Base-by-base conservation (phyloP, 1,140 invertebrate genomes). In the Drosophila eugracilis region DNA sequence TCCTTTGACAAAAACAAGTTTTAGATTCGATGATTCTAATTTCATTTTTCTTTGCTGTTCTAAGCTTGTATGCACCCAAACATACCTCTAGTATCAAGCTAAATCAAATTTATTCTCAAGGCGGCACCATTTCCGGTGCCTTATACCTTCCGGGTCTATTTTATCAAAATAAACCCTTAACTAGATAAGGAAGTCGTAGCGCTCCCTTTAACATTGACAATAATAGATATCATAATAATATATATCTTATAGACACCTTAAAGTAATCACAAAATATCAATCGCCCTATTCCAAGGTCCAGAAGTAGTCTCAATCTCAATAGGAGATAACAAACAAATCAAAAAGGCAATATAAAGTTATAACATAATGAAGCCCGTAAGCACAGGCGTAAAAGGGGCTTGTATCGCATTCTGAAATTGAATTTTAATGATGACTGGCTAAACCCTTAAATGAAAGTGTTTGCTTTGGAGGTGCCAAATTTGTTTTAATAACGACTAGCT, bases 401-500 rank as follows among this genome's bases (percentile, higher is more conserved):
- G n/a, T 15, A 12, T 9, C 1, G 22, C 1, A 12, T 22, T 36
- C 10, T 15, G 7, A 10, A 24, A 6, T 17, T 15, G 4, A 15
- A 52, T 34, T 26, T 2, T 53, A n/a, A 28, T 41, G 50, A 26
- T 49, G 47, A 50, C 17, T 42, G 26, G 36, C 24, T 30, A 5
- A 47, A 17, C 9, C 26, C 14, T 14, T 4, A 10, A 47, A 17
- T 28, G 15, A 22, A 42, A 15, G 22, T 15, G 21, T 15, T 45
- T n/a, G 19, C 36, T 6, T 37, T 37, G 30, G 6, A 3, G 14
- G 36, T 50, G 19, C 32, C 9, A 36, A 26, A 4, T 36, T 3
- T 14, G 7, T 21, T 28, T 24, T 41, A 39, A 53, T n/a, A 14
- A 41, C 41, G 50, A 53, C 50, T 53, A 28, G 37, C 52, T 2